A percentile compares a stretch with the other conserved stretches of the same genome.
Conservation (phyloP, 2,797 vertebrate genomes). For the Acestrorhynchus altus region DNA sequence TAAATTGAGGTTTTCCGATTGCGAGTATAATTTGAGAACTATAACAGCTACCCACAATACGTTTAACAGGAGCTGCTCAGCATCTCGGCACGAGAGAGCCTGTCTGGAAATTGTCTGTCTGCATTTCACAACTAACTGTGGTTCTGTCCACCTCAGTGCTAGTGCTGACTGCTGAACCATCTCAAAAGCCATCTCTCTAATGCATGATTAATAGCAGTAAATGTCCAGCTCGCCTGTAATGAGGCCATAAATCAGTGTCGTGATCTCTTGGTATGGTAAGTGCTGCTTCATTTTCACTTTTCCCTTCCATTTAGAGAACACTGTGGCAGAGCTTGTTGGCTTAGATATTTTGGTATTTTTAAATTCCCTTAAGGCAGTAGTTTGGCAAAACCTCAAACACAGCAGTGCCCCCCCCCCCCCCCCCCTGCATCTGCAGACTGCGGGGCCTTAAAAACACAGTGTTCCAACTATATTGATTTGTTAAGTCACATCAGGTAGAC, state of each 20-base stretch:
- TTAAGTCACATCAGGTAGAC: background rate
- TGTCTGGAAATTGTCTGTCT: conserved; percentile 1
- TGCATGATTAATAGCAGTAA: conserved; percentile 36
- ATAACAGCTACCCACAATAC: conserved; percentile 2
- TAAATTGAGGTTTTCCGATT: background rate
- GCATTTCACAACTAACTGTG: conserved; percentile 24
- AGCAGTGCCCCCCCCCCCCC: too few species aligned
- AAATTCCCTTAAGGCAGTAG: background rate
- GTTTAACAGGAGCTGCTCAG: background rate
- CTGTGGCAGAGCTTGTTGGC: conserved; percentile 20
- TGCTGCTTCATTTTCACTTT: background rate
- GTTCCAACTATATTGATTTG: background rate
- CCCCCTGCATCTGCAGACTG: background rate
- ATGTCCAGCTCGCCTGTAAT: conserved; percentile 35
- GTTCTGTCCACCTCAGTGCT: conserved; percentile 1
- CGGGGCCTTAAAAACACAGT: background rate
- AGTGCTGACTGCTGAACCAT: conserved; percentile 20
- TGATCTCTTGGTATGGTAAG: conserved; percentile 27
- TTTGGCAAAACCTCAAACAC: too few species aligned
- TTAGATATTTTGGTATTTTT: background rate
- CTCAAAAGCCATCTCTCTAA: conserved; percentile 21
- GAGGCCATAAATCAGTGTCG: conserved; percentile 45
- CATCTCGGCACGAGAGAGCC: background rate
- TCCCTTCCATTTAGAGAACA: background rate
- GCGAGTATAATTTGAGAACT: conserved; percentile 1